Base-by-base conservation (phyloP, 2,888 invertebrate genomes). In the Morpho achilles region DNA sequence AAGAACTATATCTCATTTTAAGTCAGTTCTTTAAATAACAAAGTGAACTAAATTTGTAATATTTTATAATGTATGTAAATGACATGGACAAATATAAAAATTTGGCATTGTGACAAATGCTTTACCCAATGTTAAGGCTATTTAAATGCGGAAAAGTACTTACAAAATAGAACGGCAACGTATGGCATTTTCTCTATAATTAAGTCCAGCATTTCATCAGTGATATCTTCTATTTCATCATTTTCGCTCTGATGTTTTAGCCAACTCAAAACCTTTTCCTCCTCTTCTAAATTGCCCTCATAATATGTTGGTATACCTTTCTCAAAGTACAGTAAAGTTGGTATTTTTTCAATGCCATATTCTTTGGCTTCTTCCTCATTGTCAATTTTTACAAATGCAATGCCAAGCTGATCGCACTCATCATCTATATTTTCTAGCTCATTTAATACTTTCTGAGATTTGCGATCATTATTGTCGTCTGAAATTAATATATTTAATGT, bases 371-470 rank as follows among this genome's bases (percentile, higher is more conserved):
- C 97, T 42, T 96, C 96, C 67, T 94, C 92, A 82, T 98, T 97
- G 80, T 97, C 96, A 75, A 97, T 97, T 87, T 97, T 97, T 10
- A 97, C 97, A 86, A 98, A 98, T 65, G 95, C 95, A 77, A 98
- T 95, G 65, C 96, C 97, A 70, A 97, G 92, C 72, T 94, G 92
- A 81, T 97, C 97, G 85, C 97, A 97, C 88, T 97, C 97, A 81
- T 97, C 97, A 81, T 97, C 97, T 76, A 98, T 98, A 80, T 97
- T 97, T 87, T 98, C 97, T 71, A 98, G 85, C 90, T 97, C 97
- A 81, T 94, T 95, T 62, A 97, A 91, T 62, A 96, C 95, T 77
- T 94, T 94, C 79, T 96, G 95, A 47, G 96, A 96, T 85, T 95
- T 96, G 70, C 94, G 94, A 77, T 97, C 97, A 79, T 97, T 96